A percentile compares a stretch with the other conserved stretches of the same genome.
Conservation (phyloP, 1,140 invertebrate species). For the Apis cerana region DNA sequence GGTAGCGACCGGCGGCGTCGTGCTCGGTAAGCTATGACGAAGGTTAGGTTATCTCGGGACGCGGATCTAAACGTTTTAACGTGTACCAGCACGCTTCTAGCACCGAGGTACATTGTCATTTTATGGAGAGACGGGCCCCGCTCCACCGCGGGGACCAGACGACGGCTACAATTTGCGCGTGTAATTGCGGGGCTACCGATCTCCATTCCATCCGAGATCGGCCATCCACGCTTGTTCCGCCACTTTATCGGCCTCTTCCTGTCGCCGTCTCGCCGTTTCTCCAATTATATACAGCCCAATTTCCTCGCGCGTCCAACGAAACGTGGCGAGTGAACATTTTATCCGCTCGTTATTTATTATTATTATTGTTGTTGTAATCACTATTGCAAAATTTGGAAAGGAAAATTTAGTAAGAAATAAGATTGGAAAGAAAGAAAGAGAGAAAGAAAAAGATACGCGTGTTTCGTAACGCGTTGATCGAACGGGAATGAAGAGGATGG, state of each 20-base stretch:
- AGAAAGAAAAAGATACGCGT: too few relatives aligned
- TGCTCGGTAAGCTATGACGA: constrained; percentile 79
- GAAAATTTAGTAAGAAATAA: too few relatives aligned
- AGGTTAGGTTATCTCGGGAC: constrained; percentile 76
- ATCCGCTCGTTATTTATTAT: too few relatives aligned
- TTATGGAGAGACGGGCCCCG: constrained; percentile 61
- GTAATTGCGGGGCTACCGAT: constrained; percentile 64
- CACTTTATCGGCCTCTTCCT: neutral
- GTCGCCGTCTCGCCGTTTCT: neutral
- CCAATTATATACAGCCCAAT: neutral
- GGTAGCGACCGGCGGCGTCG: constrained; percentile 70
- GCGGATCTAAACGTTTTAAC: constrained; percentile 77
- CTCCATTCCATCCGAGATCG: constrained; percentile 41
- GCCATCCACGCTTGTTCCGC: constrained; percentile 24
- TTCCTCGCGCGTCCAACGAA: neutral
- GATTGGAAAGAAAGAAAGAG: too few relatives aligned
- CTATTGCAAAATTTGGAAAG: too few relatives aligned
- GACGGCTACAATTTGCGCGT: constrained; percentile 62
- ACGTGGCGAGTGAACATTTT: too few relatives aligned
- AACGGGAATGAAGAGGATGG: neutral
- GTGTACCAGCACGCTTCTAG: constrained; percentile 59
- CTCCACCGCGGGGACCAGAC: constrained; percentile 41
- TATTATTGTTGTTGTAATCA: too few relatives aligned
- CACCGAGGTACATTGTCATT: constrained; percentile 72
- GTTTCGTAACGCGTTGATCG: too few relatives aligned